Evolutionary conservation across 2,113 vertebrate genomes (phyloP).

Genomic region (Chloropsis cyanopogon): DNA sequence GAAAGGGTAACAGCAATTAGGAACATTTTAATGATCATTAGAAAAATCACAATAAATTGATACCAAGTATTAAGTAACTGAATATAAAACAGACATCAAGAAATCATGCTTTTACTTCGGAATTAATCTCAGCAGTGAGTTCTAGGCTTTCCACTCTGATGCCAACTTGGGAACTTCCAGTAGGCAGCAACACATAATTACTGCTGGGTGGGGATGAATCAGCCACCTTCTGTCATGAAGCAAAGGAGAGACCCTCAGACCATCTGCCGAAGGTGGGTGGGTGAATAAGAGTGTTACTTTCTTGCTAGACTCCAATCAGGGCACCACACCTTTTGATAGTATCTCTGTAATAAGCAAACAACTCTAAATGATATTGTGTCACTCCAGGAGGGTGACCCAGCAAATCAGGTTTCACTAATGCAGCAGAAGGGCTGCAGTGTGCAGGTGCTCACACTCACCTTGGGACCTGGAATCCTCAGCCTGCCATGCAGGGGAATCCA

Average conservation of each 20-base stretch:
- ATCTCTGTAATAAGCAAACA: conserved; percentile 34
- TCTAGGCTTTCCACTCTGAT: not conserved
- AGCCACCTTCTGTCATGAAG: not conserved
- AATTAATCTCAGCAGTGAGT: not conserved
- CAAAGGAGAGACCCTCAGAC: conserved; percentile 12
- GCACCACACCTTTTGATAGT: conserved; percentile 32
- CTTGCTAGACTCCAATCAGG: not conserved
- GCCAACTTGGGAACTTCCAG: not conserved
- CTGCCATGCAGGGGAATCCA: accelerated
- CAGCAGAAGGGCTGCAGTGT: not conserved
- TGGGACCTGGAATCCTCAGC: not conserved
- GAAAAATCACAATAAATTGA: not conserved
- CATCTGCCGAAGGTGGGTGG: not conserved
- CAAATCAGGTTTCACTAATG: not conserved
- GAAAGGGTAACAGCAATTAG: not conserved
- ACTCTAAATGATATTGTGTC: not conserved
- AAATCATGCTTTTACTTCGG: not conserved
- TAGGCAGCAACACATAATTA: conserved; percentile 1
- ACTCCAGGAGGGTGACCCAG: conserved; percentile 1
- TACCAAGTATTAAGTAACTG: not conserved
- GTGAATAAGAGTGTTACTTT: conserved; percentile 19
- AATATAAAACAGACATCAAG: not conserved
- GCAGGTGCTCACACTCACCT: not conserved
- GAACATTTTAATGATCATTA: not conserved
- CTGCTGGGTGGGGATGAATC: not conserved